Evolutionary conservation across 2,888 invertebrate genomes (phyloP).

Genomic region (Sinelater perroti): DNA sequence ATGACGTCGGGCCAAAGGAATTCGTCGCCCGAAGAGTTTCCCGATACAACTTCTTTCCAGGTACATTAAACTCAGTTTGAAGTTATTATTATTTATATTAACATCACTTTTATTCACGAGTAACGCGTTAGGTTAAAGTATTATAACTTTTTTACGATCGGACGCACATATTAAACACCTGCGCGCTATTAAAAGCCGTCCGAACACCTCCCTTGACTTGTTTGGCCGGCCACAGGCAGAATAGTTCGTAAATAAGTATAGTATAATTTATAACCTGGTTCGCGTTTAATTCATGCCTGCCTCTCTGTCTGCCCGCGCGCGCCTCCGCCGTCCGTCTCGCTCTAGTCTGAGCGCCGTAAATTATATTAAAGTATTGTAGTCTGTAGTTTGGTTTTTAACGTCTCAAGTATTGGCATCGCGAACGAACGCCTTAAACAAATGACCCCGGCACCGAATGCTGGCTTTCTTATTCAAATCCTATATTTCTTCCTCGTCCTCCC

Average conservation of each 20-base stretch:
- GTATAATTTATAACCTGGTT: slow-evolving; percentile 50
- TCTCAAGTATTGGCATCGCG: slow-evolving; percentile 49
- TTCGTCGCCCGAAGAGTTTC: slow-evolving; percentile 14
- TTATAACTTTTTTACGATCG: slow-evolving; percentile 53
- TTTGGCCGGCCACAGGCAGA: slow-evolving; percentile 49
- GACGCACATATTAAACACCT: slow-evolving; percentile 51
- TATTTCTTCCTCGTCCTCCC: slow-evolving; percentile 6
- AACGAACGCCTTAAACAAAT: slow-evolving; percentile 33
- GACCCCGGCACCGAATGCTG: slow-evolving; percentile 25
- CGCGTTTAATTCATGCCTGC: slow-evolving; percentile 54
- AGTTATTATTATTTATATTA: slow-evolving; percentile 55
- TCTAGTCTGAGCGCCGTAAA: slow-evolving; percentile 53
- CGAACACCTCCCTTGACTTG: slow-evolving; percentile 50
- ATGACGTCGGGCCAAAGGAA: too few relatives aligned
- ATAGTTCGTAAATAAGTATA: slow-evolving; percentile 49
- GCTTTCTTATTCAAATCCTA: slow-evolving; percentile 21
- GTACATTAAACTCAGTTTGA: slow-evolving; percentile 48
- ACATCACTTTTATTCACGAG: slow-evolving; percentile 49
- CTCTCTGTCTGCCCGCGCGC: slow-evolving; percentile 40
- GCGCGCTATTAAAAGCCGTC: slow-evolving; percentile 48
- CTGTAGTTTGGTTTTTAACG: slow-evolving; percentile 47
- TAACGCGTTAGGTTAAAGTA: slow-evolving; percentile 53
- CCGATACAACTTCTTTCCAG: slow-evolving; percentile 26
- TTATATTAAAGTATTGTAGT: slow-evolving; percentile 53
- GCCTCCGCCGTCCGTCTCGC: slow-evolving; percentile 41